A percentile compares a stretch with the other conserved stretches of the same genome.
phyloP scores from a whole-genome alignment of 2,888 invertebrate species.

The Leucophora obtusa region DNA sequence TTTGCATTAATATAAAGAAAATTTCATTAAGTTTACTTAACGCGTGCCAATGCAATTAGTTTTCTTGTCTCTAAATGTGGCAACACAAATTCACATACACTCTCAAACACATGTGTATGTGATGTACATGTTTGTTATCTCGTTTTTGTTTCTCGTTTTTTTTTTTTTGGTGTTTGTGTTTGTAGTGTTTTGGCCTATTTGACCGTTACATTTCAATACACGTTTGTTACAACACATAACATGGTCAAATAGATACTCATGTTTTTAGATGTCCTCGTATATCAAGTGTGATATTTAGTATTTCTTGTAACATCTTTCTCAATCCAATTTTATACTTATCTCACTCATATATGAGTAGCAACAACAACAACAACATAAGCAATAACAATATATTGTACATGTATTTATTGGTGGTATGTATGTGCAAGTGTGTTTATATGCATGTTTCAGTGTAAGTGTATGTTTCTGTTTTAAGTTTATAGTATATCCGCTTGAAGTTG shows the following conservation, averaged over 20 bases:
- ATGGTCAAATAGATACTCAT: slow-evolving; percentile 14
- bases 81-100: neutral
- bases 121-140: neutral
- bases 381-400: slow-evolving; percentile 1
- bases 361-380: neutral
- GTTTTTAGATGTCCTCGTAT: slow-evolving; percentile 30
- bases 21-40: slow-evolving; percentile 62
- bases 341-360: slow-evolving; percentile 13
- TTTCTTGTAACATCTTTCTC: slow-evolving; percentile 5
- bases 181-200: slow-evolving; percentile 40
- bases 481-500: slow-evolving; percentile 14
- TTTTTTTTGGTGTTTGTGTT: neutral
- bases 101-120: neutral
- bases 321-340: neutral
- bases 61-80: slow-evolving; percentile 56
- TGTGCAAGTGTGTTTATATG: neutral
- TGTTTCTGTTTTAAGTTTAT: slow-evolving; percentile 31
- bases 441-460: neutral
- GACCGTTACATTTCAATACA: slow-evolving; percentile 58
- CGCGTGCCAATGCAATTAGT: slow-evolving; percentile 64
- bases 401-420: neutral
- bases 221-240: neutral
- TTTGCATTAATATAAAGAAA: slow-evolving; percentile 55
- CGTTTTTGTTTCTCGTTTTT: neutral
- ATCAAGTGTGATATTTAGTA: slow-evolving; percentile 6